Conservation (phyloP, 2,888 invertebrate species). For the Blomia tropicalis region DNA sequence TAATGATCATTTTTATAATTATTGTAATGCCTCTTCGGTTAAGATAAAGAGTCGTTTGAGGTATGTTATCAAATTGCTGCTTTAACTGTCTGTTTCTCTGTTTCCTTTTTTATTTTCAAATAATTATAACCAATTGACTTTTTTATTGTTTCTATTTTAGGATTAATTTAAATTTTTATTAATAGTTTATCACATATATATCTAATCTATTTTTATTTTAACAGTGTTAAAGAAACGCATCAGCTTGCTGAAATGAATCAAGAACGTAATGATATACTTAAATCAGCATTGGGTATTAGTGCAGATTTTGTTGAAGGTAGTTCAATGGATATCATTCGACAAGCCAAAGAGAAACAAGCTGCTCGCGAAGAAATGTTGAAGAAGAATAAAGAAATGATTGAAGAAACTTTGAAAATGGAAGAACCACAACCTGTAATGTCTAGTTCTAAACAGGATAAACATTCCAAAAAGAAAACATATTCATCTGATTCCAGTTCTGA, state of each 20-base stretch:
- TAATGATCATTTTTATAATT: conserved; percentile 16
- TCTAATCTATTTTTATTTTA: conserved; percentile 30
- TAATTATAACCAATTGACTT: too few relatives aligned
- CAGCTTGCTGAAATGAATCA: conserved; percentile 89
- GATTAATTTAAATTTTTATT: not conserved
- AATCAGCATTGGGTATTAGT: conserved; percentile 86
- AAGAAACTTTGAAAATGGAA: conserved; percentile 26
- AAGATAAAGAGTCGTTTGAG: conserved; percentile 7
- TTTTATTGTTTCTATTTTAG: conserved; percentile 8
- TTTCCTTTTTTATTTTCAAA: not conserved
- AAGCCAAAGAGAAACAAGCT: conserved; percentile 28
- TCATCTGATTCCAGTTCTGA: conserved; percentile 18
- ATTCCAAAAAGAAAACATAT: not conserved
- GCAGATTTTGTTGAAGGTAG: conserved; percentile 84
- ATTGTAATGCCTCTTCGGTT: conserved; percentile 6
- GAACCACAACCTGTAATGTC: not conserved
- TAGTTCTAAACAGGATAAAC: not conserved
- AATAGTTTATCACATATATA: not conserved
- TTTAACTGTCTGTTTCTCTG: not conserved
- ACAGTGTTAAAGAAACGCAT: conserved; percentile 82
- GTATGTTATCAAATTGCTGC: not conserved
- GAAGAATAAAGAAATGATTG: not conserved
- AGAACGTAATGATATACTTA: conserved; percentile 77
- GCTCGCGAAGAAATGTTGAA: not conserved
- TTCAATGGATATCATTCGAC: conserved; percentile 53